phyloP scores from a whole-genome alignment of 64 coral and sea anemone species.

The Actinia tenebrosa region DNA sequence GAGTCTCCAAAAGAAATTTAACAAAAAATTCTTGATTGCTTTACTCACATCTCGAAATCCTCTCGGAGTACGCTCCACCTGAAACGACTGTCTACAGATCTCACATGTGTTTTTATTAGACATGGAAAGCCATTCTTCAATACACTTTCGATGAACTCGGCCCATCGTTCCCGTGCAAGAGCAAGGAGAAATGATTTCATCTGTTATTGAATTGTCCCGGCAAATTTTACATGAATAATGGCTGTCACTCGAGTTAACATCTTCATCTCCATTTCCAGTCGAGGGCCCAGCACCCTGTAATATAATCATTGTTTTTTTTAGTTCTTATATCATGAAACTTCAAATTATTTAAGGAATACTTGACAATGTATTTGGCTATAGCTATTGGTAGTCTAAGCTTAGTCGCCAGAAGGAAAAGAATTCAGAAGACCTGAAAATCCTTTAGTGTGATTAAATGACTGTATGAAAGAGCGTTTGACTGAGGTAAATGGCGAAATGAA shows the following conservation, averaged over 20 bases:
- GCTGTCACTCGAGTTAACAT: background rate
- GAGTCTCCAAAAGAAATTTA: too few relatives aligned
- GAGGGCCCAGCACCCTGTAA: background rate
- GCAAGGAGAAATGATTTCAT: conserved; percentile 68
- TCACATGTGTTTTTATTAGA: conserved; percentile 79
- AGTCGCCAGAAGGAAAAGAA: too few relatives aligned
- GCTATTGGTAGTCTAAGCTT: too few relatives aligned
- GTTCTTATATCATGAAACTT: too few relatives aligned
- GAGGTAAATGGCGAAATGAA: too few relatives aligned
- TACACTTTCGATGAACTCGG: conserved; percentile 57
- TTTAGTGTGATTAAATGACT: too few relatives aligned
- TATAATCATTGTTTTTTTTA: too few relatives aligned
- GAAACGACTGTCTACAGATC: conserved; percentile 72
- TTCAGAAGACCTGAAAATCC: too few relatives aligned
- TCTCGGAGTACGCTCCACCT: conserved; percentile 39
- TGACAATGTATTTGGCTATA: too few relatives aligned
- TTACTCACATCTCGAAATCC: conserved; percentile 62
- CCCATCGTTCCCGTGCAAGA: conserved; percentile 68
- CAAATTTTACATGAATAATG: conserved; percentile 68
- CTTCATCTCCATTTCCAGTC: background rate
- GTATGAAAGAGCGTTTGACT: too few relatives aligned
- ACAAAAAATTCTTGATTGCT: too few relatives aligned
- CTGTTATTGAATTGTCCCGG: conserved; percentile 44
- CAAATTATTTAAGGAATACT: too few relatives aligned
- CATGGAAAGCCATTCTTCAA: conserved; percentile 79